Evolutionary conservation across 2,113 vertebrate genomes (phyloP), one percentile per base, ranked within the genome.

Genomic region (Ictalurus furcatus): DNA sequence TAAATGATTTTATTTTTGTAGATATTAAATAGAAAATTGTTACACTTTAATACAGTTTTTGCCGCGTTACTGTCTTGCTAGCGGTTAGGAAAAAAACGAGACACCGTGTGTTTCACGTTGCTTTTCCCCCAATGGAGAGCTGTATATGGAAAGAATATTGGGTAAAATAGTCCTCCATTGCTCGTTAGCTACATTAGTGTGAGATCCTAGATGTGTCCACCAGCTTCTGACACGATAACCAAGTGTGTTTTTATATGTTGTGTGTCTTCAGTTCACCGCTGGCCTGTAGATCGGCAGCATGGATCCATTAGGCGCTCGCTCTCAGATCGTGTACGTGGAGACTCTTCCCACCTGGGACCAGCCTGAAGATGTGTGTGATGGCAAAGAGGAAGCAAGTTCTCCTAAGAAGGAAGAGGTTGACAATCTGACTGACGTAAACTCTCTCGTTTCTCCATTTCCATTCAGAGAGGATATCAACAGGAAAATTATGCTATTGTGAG

Each of bases 291-390:
- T 54, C 63, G 37, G 65, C 90, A 91, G 82, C 93, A 99, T 99
- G 98, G 98, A 99, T 97, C 98, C 98, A 76, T 95, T 99, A 96
- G 98, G 98, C 58, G 97, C 98, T 88, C 98, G 98, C 92, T 99
- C 98, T 73, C 97, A 97, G 40, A 97, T 99, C 93, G 96, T 99
- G 93, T 97, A 98, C 87, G 86, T 97, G 92, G 97, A 98, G 78
- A 96, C 93, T 48, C 94, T 99, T 6, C 93, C 94, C 58, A 93
- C 95, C 30, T 99, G 98, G 98, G 92, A 96, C 85, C 94, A 96
- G 92, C 92, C 92, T 16, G 93, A 90, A 88, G 92, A 92, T 21
- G 91, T 91, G 56, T 90, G 88, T 37, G 94, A 94, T 37, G 92
- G 94, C 73, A 85, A 94, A 86, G 91, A 92, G 73, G 91, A 92